Base-by-base conservation (phyloP, 2,888 invertebrate species). In the Dorcus hopei region DNA sequence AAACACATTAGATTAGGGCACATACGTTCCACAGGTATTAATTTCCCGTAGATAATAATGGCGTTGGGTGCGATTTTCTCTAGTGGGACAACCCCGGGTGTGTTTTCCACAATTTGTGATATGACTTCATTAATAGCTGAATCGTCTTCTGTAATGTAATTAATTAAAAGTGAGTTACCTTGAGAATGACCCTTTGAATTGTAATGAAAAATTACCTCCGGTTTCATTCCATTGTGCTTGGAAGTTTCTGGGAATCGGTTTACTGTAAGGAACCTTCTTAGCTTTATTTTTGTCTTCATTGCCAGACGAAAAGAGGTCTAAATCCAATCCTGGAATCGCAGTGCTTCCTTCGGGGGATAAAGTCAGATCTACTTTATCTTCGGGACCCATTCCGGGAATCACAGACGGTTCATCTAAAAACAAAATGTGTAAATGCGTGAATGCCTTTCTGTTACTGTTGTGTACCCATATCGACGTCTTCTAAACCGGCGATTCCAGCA, bases 381-480 rank as follows among this genome's bases (percentile, higher is more conserved):
- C 97, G 23, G 97, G 92, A n/a, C 97, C 98, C 96, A 98, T 97
- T 52, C 97, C 98, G 63, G 96, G 97, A 74, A 96, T 93, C 23
- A 88, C 81, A 2, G 91, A 85, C 55, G 90, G 88, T 75, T 93
- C 92, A 70, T 91, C 91, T 80, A 66, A 41, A 61, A 61, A 58
- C 41, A 45, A 3, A 52, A 11, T 3, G 41, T 40, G 9, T 5
- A 38, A 50, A 50, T 6, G 26, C 26, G 3, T 33, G 26, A 33
- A 33, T 5, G 3, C 3, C 7, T 33, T 33, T 33, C 7, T 26
- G n/a, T 43, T 38, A 9, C 9, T 48, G 19, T 42, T 49, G 69
- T 70, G 14, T 77, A 83, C 86, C 87, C 62, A 87, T 82, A 77
- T 89, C 89, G 62, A 86, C 82, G 68, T 89, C 89, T 66, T 89